These are phyloP conservation scores for Catagonus wagneri DNA, from an alignment of 2,113 vertebrate genomes.

Conservation along the genomic window DNA sequence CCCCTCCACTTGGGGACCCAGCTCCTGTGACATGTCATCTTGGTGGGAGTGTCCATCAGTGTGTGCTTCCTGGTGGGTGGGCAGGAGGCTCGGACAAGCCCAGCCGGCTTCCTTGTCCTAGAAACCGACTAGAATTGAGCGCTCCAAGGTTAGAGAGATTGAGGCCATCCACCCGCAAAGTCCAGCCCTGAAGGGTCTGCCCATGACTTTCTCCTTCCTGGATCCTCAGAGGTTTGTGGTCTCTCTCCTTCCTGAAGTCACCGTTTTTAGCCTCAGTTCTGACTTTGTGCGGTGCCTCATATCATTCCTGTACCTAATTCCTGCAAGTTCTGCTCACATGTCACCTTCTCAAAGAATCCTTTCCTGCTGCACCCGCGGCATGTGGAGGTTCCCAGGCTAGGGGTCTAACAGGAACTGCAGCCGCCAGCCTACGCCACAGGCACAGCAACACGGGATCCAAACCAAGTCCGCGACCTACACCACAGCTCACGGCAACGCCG, in stretches of 20 bases:
- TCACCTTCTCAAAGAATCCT: neutral
- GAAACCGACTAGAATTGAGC: neutral
- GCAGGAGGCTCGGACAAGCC: neutral
- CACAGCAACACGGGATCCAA: too few relatives aligned
- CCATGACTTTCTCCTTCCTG: neutral
- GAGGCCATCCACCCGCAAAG: neutral
- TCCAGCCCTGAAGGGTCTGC: neutral
- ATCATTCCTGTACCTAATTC: neutral
- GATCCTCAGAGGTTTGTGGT: fast-evolving
- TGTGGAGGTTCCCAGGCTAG: too few relatives aligned
- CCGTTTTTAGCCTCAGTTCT: neutral
- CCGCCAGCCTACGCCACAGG: too few relatives aligned
- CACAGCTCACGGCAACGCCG: too few relatives aligned
- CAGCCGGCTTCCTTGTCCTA: neutral
- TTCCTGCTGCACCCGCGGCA: too few relatives aligned
- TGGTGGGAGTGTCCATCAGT: neutral
- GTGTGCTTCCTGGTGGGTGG: neutral
- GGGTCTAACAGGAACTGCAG: too few relatives aligned
- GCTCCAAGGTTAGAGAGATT: neutral
- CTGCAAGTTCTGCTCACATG: neutral
- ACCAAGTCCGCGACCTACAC: too few relatives aligned
- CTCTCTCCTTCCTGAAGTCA: neutral
- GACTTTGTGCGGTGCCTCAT: neutral
- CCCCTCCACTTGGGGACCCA: neutral
- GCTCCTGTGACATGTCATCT: neutral